Evolutionary conservation across 2,797 vertebrate species (phyloP).

Genomic region (Octomys mimax): DNA sequence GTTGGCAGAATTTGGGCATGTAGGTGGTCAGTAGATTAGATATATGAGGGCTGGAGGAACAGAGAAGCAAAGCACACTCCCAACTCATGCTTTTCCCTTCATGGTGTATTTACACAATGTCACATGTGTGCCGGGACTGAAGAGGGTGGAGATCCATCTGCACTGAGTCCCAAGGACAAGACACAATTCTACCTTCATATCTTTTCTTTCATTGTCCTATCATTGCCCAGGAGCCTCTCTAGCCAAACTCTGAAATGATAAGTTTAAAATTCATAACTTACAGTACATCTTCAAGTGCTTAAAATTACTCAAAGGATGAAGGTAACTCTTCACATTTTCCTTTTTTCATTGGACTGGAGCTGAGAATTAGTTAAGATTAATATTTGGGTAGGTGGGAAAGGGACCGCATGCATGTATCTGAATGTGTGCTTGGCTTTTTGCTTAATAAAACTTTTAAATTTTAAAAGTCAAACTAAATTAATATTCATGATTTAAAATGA

Average conservation of each 20-base stretch:
- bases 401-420: not conserved
- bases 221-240: not conserved
- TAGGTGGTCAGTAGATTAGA: not conserved
- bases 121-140: not conserved
- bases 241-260: not conserved
- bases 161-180: not conserved
- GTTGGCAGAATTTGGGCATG: not conserved
- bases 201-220: not conserved
- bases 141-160: not conserved
- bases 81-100: not conserved
- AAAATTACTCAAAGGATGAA: not conserved
- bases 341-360: not conserved
- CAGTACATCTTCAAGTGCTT: constrained; percentile 26
- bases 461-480: not conserved
- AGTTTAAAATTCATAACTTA: not conserved
- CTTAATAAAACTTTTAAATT: not conserved
- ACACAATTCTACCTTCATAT: not conserved
- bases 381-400: not conserved
- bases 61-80: not conserved
- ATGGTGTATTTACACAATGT: not conserved
- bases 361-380: not conserved
- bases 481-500: not conserved
- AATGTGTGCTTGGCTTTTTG: not conserved
- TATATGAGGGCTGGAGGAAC: not conserved
- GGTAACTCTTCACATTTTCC: not conserved